phyloP scores from a whole-genome alignment of 2,797 vertebrate genomes.

The Erpetoichthys calabaricus region DNA sequence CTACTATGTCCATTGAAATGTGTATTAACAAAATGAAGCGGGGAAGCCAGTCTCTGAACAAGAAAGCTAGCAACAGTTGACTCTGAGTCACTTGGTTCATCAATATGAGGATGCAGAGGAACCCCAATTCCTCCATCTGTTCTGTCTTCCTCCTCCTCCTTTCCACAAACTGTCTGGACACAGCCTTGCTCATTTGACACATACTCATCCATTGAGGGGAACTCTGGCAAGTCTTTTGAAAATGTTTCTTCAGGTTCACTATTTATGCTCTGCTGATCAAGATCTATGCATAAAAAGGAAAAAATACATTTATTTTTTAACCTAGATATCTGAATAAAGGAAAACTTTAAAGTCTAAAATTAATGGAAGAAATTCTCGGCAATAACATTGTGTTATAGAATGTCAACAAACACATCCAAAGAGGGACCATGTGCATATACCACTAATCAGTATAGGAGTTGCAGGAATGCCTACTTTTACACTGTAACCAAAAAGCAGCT shows the following conservation, averaged over 20 bases:
- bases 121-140: slow-evolving; percentile 17
- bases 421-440: no score
- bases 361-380: no score
- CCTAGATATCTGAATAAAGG: no score
- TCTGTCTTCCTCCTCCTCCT: slow-evolving; percentile 8
- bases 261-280: slow-evolving; percentile 84
- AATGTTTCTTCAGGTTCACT: slow-evolving; percentile 76
- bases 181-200: slow-evolving; percentile 47
- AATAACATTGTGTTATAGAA: no score
- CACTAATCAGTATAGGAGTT: no score
- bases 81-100: slow-evolving; percentile 11
- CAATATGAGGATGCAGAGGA: background rate
- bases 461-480: no score
- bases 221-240: slow-evolving; percentile 67
- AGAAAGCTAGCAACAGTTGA: slow-evolving; percentile 47
- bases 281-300: slow-evolving; percentile 50
- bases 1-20: slow-evolving; percentile 79
- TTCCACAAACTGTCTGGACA: slow-evolving; percentile 43
- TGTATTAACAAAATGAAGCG: slow-evolving; percentile 92
- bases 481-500: no score
- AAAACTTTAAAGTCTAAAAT: no score
- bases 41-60: slow-evolving; percentile 68
- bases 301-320: background rate
- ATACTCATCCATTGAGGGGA: slow-evolving; percentile 67
- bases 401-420: no score